phyloP scores from a whole-genome alignment of 35 echinoderm and acorn worm genomes.

The Amphiura filiformis region DNA sequence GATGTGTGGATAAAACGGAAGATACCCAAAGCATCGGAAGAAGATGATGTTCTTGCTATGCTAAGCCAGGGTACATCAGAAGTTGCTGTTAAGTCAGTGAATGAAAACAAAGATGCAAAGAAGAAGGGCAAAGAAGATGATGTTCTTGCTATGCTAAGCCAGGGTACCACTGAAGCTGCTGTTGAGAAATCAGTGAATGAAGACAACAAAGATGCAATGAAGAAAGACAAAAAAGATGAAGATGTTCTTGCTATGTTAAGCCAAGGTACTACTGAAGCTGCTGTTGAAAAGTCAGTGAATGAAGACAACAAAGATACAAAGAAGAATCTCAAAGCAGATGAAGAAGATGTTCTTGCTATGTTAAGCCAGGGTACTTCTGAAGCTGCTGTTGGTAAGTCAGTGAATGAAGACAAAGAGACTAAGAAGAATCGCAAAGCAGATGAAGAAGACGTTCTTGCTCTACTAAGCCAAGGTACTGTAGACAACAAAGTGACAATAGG shows the following conservation, averaged over 20 bases:
- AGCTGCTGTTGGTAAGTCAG: too few species aligned
- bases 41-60: constrained; percentile 20
- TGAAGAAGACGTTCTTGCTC: too few species aligned
- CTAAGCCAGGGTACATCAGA: background rate
- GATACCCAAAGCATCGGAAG: constrained; percentile 24
- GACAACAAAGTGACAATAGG: background rate
- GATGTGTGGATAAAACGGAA: too few species aligned
- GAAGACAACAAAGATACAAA: too few species aligned
- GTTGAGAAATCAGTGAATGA: background rate
- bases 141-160: constrained; percentile 9
- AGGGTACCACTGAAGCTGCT: background rate
- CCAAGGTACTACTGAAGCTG: background rate
- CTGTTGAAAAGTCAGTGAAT: too few species aligned
- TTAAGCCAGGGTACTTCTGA: too few species aligned
- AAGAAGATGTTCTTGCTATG: too few species aligned
- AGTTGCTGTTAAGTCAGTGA: background rate
- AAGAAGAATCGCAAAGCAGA: too few species aligned
- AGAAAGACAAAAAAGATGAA: constrained; percentile 7
- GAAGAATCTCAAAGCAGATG: too few species aligned
- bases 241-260: constrained; percentile 31
- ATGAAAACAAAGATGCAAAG: background rate
- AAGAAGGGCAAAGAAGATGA: constrained; percentile 4
- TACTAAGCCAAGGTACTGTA: background rate
- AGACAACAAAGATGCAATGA: too few species aligned
- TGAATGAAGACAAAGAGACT: too few species aligned